Base-by-base conservation (phyloP, 2,888 invertebrate genomes). In the Erannis defoliaria region DNA sequence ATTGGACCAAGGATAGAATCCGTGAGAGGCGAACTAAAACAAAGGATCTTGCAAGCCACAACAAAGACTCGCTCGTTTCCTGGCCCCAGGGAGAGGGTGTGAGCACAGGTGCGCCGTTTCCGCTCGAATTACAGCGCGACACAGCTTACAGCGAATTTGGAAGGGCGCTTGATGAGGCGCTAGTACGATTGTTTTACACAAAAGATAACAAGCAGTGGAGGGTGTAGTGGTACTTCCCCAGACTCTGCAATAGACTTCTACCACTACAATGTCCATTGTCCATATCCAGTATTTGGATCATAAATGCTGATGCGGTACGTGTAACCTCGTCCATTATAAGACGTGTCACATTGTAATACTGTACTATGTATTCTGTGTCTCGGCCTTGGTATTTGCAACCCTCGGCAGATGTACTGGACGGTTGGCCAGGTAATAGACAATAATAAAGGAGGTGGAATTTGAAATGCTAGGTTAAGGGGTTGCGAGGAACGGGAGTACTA, bases 361-460 rank as follows among this genome's bases (percentile, higher is more conserved):
- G 8, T 18, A 23, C 3, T 23, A 8, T 23, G 1, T n/a, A n/a
- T 66, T 55, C 21, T 37, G 18, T 38, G 38, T 26, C 49, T 48
- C 60, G 72, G 54, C 79, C 79, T 78, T 78, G 80, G 71, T 80
- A 81, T 81, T 80, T 81, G 80, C 81, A 72, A 77, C 79, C 80
- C 78, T 59, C 59, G 56, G 71, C 76, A 77, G 77, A 70, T 78
- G 76, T 38, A 19, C 8, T 16, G 10, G 53, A 56, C 70, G 58
- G 65, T 68, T 69, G 49, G 50, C 8, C 9, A 21, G 29, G 50
- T 65, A 42, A 37, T 21, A 8, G 31, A 5, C 2, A 29, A 23
- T 23, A 48, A 40, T 42, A 42, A 42, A 23, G 37, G 50, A 49
- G 55, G 16, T 26, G 8, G 45, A 8, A 35, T 14, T 10, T 9